Evolutionary conservation across 2,888 invertebrate genomes (phyloP), one percentile per base, ranked within the genome.

Genomic region (Eustalomyia histrio): DNA sequence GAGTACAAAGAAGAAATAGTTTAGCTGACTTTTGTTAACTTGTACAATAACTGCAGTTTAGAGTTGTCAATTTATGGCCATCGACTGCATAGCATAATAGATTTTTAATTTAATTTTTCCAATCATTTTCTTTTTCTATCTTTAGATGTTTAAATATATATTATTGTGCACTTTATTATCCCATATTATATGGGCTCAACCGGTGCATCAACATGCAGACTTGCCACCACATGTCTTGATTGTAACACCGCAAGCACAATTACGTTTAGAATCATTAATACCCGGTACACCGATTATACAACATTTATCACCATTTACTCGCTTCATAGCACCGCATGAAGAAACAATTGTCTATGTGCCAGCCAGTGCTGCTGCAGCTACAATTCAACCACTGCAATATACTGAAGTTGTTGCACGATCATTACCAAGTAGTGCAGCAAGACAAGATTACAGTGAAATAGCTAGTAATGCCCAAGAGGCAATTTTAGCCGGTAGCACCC

Each of bases 181-280:
- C 67, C 83, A 83, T 67, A 84, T 85, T 63, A 83, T 81, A 33
- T 87, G 85, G 86, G 84, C 79, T 74, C 84, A 76, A 83, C 88
- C 85, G 82, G 29, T 87, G 58, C 85, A 85, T 67, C 60, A 64
- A 18, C 78, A 76, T n/a, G 74, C 72, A 1, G 84, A 84, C 10
- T 6, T 84, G 52, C 74, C 79, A 33, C 87, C 88, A 82, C 90
- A 90, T 63, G 88, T 90, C 79, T 86, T 90, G 43, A 89, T 90
- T 78, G 87, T 90, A 17, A 90, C 89, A 17, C 90, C 90, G 7
- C 90, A 90, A 79, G 89, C 90, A 0, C 90, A 90, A 84, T 84
- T 90, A 47, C 90, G 88, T 60, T 80, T 90, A 74, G 90, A 89
- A 69, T 88, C 89, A 9, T 86, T 89, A 10, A 83, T 82, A 33